Conservation (phyloP, 2,113 vertebrate species). For the Syrmaticus mikado region DNA sequence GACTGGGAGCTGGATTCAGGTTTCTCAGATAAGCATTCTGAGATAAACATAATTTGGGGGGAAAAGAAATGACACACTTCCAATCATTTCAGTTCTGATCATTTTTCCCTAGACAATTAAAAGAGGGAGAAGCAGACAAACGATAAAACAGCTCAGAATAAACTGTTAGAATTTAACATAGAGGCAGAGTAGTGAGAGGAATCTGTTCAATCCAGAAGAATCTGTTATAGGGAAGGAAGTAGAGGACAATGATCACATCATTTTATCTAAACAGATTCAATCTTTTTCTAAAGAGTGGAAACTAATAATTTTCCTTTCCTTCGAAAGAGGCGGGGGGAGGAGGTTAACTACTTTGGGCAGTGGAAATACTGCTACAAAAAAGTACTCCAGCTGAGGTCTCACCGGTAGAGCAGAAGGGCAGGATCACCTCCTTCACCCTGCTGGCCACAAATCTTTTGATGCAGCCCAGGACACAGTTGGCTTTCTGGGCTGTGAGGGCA, state of each 20-base stretch:
- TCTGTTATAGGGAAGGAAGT: not conserved
- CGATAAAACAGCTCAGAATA: not conserved
- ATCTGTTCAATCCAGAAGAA: not conserved
- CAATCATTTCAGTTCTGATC: not conserved
- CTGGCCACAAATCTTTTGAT: too few relatives aligned
- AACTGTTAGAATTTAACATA: not conserved
- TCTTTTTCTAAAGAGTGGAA: not conserved
- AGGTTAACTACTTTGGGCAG: not conserved
- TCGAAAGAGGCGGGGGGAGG: not conserved
- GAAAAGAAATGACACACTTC: too few relatives aligned
- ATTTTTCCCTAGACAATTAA: not conserved
- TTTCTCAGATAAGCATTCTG: not conserved
- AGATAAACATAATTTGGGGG: not conserved
- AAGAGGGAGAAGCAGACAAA: not conserved
- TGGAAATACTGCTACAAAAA: not conserved
- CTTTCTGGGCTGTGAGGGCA: too few relatives aligned
- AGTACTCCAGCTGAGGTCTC: not conserved
- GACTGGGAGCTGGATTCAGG: not conserved
- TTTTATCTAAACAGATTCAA: not conserved
- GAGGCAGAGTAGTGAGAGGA: accelerated
- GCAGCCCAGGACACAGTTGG: too few relatives aligned
- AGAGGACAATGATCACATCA: not conserved
- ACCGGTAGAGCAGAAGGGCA: too few relatives aligned
- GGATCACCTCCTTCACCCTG: too few relatives aligned
- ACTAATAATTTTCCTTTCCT: not conserved